Base-by-base conservation (phyloP, 2,797 vertebrate species). In the Manis crassicaudata region DNA sequence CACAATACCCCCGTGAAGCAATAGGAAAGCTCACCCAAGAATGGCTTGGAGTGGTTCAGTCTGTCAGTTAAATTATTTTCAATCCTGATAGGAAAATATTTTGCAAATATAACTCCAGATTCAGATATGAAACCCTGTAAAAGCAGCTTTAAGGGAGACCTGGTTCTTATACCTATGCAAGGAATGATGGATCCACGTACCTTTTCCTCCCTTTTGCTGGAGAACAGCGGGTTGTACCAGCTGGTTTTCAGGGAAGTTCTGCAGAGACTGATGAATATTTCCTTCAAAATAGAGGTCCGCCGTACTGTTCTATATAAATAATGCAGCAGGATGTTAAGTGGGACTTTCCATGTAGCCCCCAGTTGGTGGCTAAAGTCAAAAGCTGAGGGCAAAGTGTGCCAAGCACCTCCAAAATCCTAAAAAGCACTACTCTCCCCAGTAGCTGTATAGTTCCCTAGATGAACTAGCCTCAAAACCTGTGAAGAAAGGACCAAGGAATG, bases 191-290 rank as follows among this genome's bases (percentile, higher is more conserved):
- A 35, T 96, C 20, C 85, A 89, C 96, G 96, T 93, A 99, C 99
- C 99, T 99, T 99, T 99, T 77, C 98, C 98, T 96, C 93, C 98
- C 96, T 99, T 99, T 97, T 98, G 98, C 88, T 97, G 99, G 95
- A 68, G 98, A 98, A 95, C 94, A 94, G 96, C 72, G 75, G 96
- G 43, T 96, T 98, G 99, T 96, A 98, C 98, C 85, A 95, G 96
- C n/a, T 99, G 98, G 23, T 97, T 97, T 96, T 99, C 99, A 23
- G 98, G 84, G 96, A 96, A 72, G 23, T 80, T 98, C 94, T 98
- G 98, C 96, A 98, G 92, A 0, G 97, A 93, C 0, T 95, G 97
- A 93, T 98, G 98, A 85, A 95, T 67, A 96, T 92, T 92, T 82
- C 98, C 98, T 81, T 98, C 98, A 52, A 95, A 62, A 93, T 96